Evolutionary conservation across 2,888 invertebrate species (phyloP).

Genomic region (Pomacea canaliculata): DNA sequence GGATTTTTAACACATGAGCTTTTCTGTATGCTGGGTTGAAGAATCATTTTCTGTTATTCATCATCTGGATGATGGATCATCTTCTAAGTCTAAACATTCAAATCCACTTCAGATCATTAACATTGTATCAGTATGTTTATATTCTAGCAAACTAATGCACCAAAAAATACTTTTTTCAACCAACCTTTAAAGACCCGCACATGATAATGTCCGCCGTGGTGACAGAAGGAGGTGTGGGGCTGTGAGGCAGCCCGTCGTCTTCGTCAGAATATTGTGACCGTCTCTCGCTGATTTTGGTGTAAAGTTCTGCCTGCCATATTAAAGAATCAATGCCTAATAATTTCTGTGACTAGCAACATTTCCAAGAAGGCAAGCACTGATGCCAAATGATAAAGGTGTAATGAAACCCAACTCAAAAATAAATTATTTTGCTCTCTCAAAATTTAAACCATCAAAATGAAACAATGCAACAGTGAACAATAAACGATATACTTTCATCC

Average conservation of each 20-base stretch:
- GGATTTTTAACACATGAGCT: no score
- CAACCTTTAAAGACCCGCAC: conserved; percentile 41
- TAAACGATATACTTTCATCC: no score
- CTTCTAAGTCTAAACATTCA: no score
- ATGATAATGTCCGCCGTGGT: conserved; percentile 37
- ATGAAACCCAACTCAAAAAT: background rate
- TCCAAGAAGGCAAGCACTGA: no score
- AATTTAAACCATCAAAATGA: background rate
- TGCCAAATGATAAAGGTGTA: background rate
- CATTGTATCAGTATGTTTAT: no score
- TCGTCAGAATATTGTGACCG: conserved; percentile 51
- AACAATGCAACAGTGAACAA: background rate
- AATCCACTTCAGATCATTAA: no score
- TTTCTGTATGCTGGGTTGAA: no score
- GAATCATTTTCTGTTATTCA: no score
- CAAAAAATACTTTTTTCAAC: background rate
- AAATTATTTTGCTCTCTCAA: background rate
- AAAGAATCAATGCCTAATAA: background rate
- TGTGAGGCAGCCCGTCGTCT: conserved; percentile 48
- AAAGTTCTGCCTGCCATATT: conserved; percentile 51
- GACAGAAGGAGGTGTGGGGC: conserved; percentile 38
- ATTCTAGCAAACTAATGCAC: no score
- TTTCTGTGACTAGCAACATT: no score
- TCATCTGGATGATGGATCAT: no score
- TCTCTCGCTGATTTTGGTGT: conserved; percentile 52